Conservation (phyloP, 2,888 invertebrate genomes). For the Microchrysa polita region DNA sequence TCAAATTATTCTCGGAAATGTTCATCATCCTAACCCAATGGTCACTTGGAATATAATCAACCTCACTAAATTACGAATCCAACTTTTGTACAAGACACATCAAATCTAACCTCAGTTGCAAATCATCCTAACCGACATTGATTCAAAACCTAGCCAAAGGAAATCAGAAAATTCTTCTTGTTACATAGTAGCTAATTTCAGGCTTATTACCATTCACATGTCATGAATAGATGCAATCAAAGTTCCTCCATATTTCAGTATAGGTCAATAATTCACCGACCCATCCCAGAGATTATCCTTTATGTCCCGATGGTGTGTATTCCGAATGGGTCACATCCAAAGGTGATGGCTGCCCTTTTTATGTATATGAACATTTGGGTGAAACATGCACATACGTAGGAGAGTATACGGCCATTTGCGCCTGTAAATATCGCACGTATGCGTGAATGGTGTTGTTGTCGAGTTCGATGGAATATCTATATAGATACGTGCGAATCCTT, state of each 20-base stretch:
- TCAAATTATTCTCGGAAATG: too few species aligned
- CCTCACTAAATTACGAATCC: too few species aligned
- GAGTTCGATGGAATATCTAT: conserved; percentile 5
- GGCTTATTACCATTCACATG: conserved; percentile 29
- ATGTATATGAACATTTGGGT: background rate
- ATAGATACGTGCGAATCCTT: background rate
- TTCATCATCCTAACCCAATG: too few species aligned
- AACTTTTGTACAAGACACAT: too few species aligned
- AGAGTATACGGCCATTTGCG: too few species aligned
- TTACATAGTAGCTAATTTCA: conserved; percentile 22
- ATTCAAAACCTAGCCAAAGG: background rate
- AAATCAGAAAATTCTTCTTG: background rate
- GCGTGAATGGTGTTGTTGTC: conserved; percentile 26
- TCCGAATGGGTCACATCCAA: conserved; percentile 21
- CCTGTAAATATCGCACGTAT: conserved; percentile 6
- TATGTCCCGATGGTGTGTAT: conserved; percentile 8
- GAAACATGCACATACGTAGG: background rate
- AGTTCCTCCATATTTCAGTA: conserved; percentile 25
- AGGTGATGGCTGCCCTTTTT: conserved; percentile 26
- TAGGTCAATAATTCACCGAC: conserved; percentile 38
- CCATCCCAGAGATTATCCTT: conserved; percentile 6
- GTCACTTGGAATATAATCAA: too few species aligned
- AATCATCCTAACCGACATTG: too few species aligned
- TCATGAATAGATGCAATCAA: conserved; percentile 41
- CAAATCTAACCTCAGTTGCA: too few species aligned